A percentile compares a stretch with the other conserved stretches of the same genome.
Evolutionary conservation across 2,888 invertebrate genomes (phyloP).

Genomic region (Aspidiotus rigidus): DNA sequence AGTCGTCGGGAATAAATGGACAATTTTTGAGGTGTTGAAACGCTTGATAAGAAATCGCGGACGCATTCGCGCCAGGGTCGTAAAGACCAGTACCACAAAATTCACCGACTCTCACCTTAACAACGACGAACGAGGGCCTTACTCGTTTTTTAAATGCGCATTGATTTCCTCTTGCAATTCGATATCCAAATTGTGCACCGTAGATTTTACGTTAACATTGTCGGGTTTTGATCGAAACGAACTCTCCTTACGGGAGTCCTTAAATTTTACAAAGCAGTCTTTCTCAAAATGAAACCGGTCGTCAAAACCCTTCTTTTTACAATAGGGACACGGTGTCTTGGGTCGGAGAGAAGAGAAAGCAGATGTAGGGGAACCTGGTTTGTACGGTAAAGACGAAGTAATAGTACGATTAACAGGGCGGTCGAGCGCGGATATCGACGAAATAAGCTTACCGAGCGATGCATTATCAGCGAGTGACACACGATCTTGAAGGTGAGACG

Average conservation of each 20-base stretch:
- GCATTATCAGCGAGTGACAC: background rate
- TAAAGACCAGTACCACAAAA: too few species aligned
- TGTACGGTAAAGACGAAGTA: background rate
- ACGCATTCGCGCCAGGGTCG: too few species aligned
- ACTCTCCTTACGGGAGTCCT: background rate
- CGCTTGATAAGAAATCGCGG: too few species aligned
- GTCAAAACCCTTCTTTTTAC: background rate
- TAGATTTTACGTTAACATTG: background rate
- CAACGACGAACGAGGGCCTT: constrained; percentile 1
- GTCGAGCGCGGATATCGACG: background rate
- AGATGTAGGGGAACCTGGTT: background rate
- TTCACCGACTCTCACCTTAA: too few species aligned
- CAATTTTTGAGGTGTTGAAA: too few species aligned
- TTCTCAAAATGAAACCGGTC: background rate
- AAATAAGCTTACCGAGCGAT: background rate
- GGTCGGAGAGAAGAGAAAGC: background rate
- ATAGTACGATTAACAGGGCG: background rate
- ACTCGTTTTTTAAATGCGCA: background rate
- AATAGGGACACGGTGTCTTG: background rate
- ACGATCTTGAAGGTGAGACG: background rate
- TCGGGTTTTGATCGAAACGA: background rate
- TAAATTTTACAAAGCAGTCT: background rate
- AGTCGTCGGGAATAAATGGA: too few species aligned
- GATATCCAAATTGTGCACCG: background rate
- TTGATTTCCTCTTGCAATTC: background rate